Evolutionary conservation across 2,797 vertebrate species (phyloP).

Genomic region (Yasuhikotakia modesta): DNA sequence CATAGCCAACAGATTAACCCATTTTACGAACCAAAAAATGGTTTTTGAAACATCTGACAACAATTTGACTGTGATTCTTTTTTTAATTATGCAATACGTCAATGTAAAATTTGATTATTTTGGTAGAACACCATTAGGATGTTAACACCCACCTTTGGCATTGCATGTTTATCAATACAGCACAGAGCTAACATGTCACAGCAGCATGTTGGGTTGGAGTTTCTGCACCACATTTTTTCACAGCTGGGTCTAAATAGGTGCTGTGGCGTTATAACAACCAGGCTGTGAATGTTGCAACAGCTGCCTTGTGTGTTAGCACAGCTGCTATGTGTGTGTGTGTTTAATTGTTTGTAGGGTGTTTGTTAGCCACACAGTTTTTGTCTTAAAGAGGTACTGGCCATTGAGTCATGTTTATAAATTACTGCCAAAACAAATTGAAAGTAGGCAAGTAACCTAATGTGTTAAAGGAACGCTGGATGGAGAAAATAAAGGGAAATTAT

Average conservation of each 20-base stretch:
- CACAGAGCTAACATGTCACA: conserved; percentile 30
- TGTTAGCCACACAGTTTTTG: background rate
- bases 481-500: too few species aligned
- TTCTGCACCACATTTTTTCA: conserved; percentile 2
- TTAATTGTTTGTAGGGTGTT: conserved; percentile 24
- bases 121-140: background rate
- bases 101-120: background rate
- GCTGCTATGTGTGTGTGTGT: conserved; percentile 36
- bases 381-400: background rate
- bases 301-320: conserved; percentile 35
- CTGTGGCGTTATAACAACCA: background rate
- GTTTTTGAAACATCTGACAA: too few species aligned
- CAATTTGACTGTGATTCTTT: too few species aligned
- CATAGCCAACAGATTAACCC: too few species aligned
- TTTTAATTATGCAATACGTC: too few species aligned
- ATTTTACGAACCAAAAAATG: too few species aligned
- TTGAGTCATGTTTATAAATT: conserved; percentile 23
- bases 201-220: background rate
- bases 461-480: background rate
- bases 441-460: background rate
- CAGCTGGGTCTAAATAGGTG: conserved; percentile 18
- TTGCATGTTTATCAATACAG: background rate
- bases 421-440: background rate
- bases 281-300: conserved; percentile 30
- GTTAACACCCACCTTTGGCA: background rate